phyloP scores from a whole-genome alignment of 2,113 vertebrate genomes.

The Ranitomeya imitator region DNA sequence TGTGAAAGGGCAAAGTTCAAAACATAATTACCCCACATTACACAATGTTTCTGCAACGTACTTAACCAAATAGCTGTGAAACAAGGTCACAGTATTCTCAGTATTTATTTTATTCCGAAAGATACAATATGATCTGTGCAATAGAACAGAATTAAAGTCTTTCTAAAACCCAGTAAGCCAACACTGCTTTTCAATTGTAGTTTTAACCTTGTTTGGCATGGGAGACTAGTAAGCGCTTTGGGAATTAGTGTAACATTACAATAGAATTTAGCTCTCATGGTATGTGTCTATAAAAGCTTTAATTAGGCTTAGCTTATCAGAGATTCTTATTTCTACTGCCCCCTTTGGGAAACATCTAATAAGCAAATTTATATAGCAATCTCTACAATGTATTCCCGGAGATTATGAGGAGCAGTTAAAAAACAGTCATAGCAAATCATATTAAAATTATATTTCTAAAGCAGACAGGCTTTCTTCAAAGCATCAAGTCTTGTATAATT shows the following conservation, averaged over 20 bases:
- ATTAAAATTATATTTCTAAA: slow-evolving; percentile 45
- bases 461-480: slow-evolving; percentile 44
- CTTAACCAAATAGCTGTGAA: not conserved
- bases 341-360: slow-evolving; percentile 49
- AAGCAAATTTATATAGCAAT: slow-evolving; percentile 50
- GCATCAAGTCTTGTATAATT: slow-evolving; percentile 51
- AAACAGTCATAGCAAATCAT: slow-evolving; percentile 21
- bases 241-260: slow-evolving; percentile 47
- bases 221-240: slow-evolving; percentile 15
- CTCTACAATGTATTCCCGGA: slow-evolving; percentile 33
- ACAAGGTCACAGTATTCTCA: not conserved
- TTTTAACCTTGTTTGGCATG: slow-evolving; percentile 44
- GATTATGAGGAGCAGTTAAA: slow-evolving; percentile 43
- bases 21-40: not conserved
- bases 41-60: not conserved
- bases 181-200: slow-evolving; percentile 34
- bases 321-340: slow-evolving; percentile 50
- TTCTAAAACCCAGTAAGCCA: slow-evolving; percentile 8
- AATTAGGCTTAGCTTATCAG: slow-evolving; percentile 56
- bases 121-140: not conserved
- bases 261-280: slow-evolving; percentile 27
- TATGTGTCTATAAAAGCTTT: slow-evolving; percentile 52
- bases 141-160: slow-evolving; percentile 13
- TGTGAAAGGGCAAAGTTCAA: not conserved
- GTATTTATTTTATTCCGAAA: not conserved